phyloP scores from a whole-genome alignment of 1,140 invertebrate species.

The Drosophila jambulina region DNA sequence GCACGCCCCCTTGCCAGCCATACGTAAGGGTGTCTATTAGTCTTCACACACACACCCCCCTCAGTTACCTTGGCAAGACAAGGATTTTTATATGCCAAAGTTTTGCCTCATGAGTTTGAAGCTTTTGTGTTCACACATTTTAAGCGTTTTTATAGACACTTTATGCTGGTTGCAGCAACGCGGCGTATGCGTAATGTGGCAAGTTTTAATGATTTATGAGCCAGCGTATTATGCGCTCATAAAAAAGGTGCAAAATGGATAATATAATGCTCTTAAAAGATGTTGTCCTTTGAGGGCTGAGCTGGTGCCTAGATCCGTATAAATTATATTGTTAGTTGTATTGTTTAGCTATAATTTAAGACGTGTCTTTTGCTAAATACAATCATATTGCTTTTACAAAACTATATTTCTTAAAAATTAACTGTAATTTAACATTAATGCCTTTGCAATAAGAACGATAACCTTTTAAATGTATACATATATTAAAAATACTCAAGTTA shows the following conservation, averaged over 20 bases:
- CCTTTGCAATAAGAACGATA: background rate
- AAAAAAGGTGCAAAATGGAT: constrained; percentile 45
- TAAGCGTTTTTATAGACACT: constrained; percentile 75
- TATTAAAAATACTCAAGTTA: no score
- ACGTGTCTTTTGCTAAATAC: background rate
- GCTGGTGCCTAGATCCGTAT: background rate
- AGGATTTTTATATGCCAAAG: constrained; percentile 64
- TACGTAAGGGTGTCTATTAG: constrained; percentile 44
- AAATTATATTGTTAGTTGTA: background rate
- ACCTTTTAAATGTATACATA: background rate
- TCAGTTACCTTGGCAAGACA: constrained; percentile 11
- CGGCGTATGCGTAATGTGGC: constrained; percentile 71
- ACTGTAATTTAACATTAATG: background rate
- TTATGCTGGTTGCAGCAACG: constrained; percentile 62
- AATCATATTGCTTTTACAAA: no score
- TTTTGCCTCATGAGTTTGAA: constrained; percentile 56
- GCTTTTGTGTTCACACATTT: constrained; percentile 63
- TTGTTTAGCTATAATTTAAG: background rate
- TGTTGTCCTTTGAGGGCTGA: constrained; percentile 7
- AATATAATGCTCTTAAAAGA: constrained; percentile 33
- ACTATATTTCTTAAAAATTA: no score
- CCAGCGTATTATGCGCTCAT: constrained; percentile 35
- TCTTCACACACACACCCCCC: constrained; percentile 1
- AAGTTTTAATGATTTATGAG: constrained; percentile 70
- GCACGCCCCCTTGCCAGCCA: background rate